A percentile compares a stretch with the other conserved stretches of the same genome.
Evolutionary conservation across 2,797 vertebrate genomes (phyloP).

Genomic region (Channallabes apus): DNA sequence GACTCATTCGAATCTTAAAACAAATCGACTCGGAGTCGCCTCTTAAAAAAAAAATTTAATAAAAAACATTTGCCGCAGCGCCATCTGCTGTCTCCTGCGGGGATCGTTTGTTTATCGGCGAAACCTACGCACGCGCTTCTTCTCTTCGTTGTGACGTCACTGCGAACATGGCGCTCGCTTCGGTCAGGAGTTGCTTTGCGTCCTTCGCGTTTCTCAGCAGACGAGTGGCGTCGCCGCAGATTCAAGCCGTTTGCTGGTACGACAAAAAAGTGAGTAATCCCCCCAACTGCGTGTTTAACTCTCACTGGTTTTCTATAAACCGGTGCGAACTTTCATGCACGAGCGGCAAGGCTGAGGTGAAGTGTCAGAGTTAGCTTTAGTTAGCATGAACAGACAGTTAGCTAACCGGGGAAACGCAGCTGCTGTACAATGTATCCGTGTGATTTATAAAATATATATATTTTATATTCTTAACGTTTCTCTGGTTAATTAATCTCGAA

Average conservation of each 20-base stretch:
- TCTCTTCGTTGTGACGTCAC: neutral
- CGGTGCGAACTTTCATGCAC: neutral
- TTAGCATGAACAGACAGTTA: neutral
- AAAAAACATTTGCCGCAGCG: neutral
- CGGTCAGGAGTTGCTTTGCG: conserved; percentile 52
- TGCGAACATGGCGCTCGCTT: conserved; percentile 66
- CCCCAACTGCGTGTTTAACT: neutral
- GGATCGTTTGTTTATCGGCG: conserved; percentile 6
- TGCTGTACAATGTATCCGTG: no score
- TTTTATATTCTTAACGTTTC: neutral
- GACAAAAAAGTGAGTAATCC: conserved; percentile 73
- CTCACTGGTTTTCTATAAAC: neutral
- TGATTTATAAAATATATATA: neutral
- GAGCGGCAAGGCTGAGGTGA: neutral
- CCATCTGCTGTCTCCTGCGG: neutral
- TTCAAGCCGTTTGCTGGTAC: conserved; percentile 59
- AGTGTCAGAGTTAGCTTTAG: neutral
- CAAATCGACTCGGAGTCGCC: neutral
- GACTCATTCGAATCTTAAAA: neutral
- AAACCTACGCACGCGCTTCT: neutral
- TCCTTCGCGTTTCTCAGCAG: conserved; percentile 59
- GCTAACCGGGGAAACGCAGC: neutral
- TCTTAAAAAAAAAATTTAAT: neutral
- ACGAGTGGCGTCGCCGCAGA: conserved; percentile 50
- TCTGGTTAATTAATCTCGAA: neutral